phyloP scores from a whole-genome alignment of 2,797 vertebrate genomes.

The Cryptoprocta ferox region DNA sequence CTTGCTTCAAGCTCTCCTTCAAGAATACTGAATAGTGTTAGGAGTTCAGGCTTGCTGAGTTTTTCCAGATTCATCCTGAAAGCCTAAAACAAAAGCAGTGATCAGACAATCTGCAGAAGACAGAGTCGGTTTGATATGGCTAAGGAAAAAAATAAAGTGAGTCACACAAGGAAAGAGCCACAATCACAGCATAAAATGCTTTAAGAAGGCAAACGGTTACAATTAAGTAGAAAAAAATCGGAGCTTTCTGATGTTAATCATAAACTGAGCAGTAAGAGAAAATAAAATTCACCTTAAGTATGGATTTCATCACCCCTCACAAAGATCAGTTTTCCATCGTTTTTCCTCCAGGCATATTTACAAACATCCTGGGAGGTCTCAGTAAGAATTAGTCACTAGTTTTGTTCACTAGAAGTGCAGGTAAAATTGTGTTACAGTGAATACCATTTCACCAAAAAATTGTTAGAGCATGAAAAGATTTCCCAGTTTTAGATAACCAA shows the following conservation, averaged over 20 bases:
- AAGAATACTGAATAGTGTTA: slow-evolving; percentile 97
- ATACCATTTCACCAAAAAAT: slow-evolving; percentile 11
- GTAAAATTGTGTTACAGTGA: slow-evolving; percentile 2
- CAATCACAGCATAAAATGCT: neutral
- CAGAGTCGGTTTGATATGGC: neutral
- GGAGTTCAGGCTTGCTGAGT: slow-evolving; percentile 96
- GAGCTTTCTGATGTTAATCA: slow-evolving; percentile 1
- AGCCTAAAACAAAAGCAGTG: slow-evolving; percentile 85
- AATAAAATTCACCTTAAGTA: slow-evolving; percentile 62
- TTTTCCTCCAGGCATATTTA: slow-evolving; percentile 54
- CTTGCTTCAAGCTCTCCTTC: slow-evolving; percentile 98
- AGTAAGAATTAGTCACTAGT: neutral
- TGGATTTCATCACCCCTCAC: neutral
- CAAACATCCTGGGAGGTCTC: neutral
- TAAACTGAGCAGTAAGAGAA: slow-evolving; percentile 30
- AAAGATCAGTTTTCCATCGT: slow-evolving; percentile 67
- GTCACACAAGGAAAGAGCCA: neutral
- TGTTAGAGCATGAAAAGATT: neutral
- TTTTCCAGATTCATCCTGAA: slow-evolving; percentile 99
- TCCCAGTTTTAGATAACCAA: slow-evolving; percentile 4
- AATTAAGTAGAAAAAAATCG: slow-evolving; percentile 33
- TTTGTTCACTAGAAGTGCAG: slow-evolving; percentile 19
- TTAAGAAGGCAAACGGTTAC: neutral
- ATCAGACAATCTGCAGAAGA: slow-evolving; percentile 58
- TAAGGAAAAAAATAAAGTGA: slow-evolving; percentile 4